A percentile compares a stretch with the other conserved stretches of the same genome.
phyloP scores from a whole-genome alignment of 2,113 vertebrate genomes.

The Ophthalmolycus amberensis region DNA sequence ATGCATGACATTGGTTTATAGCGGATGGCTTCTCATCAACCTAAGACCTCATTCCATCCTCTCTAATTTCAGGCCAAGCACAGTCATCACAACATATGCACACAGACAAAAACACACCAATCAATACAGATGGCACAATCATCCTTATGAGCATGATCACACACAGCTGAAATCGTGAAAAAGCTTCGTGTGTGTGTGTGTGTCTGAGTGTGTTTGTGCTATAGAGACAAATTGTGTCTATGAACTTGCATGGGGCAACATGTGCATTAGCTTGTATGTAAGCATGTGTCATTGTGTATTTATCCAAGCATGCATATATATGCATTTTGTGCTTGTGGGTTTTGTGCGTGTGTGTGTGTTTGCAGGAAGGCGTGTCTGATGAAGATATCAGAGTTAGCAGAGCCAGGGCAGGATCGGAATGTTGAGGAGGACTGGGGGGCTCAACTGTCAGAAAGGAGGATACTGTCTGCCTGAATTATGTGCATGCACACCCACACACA shows the following conservation, averaged over 20 bases:
- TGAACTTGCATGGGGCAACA: conserved; percentile 5
- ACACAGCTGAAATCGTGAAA: conserved; percentile 37
- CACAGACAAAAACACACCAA: conserved; percentile 53
- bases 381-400: conserved; percentile 72
- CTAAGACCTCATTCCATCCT: conserved; percentile 62
- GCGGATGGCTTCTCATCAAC: conserved; percentile 62
- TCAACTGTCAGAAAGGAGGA: conserved; percentile 59
- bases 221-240: conserved; percentile 3
- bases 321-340: conserved; percentile 26
- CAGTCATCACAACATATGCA: conserved; percentile 42
- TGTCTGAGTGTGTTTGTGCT: conserved; percentile 20
- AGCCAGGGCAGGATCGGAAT: conserved; percentile 58
- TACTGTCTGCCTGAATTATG: conserved; percentile 31
- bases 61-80: conserved; percentile 45
- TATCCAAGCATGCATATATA: conserved; percentile 21
- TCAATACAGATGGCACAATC: conserved; percentile 56
- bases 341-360: conserved; percentile 14
- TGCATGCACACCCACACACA: conserved; percentile 15
- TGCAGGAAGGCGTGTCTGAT: conserved; percentile 58
- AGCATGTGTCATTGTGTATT: conserved; percentile 12
- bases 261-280: conserved; percentile 4
- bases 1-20: conserved; percentile 65
- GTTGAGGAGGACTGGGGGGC: conserved; percentile 48
- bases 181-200: conserved; percentile 13
- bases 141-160: conserved; percentile 48